Base-by-base conservation (phyloP, 2,113 vertebrate species). In the Acrocephalus kingi region DNA sequence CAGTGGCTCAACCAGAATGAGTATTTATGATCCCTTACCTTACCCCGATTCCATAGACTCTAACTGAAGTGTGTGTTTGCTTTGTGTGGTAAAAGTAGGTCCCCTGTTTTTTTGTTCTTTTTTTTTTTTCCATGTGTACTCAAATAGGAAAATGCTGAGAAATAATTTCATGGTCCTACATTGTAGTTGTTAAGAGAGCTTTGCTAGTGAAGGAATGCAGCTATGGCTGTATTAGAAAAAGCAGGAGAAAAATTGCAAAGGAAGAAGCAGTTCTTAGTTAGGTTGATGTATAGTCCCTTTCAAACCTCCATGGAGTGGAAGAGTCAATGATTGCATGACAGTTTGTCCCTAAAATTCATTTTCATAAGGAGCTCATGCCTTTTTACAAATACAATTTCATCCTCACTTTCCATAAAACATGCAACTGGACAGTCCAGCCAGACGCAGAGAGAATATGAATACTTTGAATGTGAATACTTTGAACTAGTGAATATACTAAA, bases 391-490 rank as follows among this genome's bases (percentile, higher is more conserved):
- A 97, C 95, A 51, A 33, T 88, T 76, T 97, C 97, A 97, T 97
- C 82, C 63, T 97, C 97, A 96, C 96, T 96, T 97, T 97, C 96
- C 97, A 97, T 96, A 93, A 96, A 97, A 97, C 97, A 97, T 97
- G 94, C 96, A 97, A 96, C 95, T 92, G 96, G 96, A 96, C 96
- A 94, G 96, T 97, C 88, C 79, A 93, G 64, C 79, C 87, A 90
- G 87, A 89, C 63, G 11, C 93, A 89, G 75, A 89, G 41, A 73
- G 61, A 83, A 82, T 79, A 74, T 95, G 95, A 97, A 97, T 96
- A 97, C 96, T 97, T 97, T 97, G 96, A 97, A 97, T 97, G 95
- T 97, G 95, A 97, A 97, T 97, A 97, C 92, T 94, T 96, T 95
- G 90, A 96, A 96, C 68, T 74, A 96, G 88, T 74, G 82, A 95